These are phyloP conservation scores for Bruchidius siliquastri DNA, from an alignment of 2,888 invertebrate genomes.

Conservation along the genomic window DNA sequence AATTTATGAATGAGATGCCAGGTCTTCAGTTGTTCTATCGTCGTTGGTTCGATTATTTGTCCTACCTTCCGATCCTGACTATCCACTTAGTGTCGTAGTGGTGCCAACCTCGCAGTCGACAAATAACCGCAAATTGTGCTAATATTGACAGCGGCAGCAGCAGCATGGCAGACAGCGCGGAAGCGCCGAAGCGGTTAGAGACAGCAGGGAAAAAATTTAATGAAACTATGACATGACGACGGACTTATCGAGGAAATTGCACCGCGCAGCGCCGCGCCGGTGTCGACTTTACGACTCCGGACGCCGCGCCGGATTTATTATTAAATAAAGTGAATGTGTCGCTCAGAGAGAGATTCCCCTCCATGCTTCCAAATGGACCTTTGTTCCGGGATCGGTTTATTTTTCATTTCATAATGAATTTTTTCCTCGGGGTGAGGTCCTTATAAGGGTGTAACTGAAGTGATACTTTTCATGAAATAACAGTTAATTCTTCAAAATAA, in stretches of 20 bases:
- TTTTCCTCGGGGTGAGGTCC: not conserved
- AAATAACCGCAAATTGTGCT: not conserved
- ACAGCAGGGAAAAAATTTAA: not conserved
- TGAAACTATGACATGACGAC: not conserved
- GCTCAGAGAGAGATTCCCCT: not conserved
- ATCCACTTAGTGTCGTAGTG: constrained; percentile 33
- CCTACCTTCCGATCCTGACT: constrained; percentile 35
- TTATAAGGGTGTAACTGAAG: too few species aligned
- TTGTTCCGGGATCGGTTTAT: not conserved
- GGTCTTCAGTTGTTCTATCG: too few species aligned
- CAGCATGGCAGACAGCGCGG: too few species aligned
- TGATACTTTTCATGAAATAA: too few species aligned
- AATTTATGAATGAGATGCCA: too few species aligned
- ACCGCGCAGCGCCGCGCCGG: not conserved
- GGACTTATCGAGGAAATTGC: not conserved
- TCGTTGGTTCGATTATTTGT: constrained; percentile 21
- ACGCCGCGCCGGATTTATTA: not conserved
- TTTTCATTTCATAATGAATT: not conserved
- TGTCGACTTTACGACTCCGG: not conserved
- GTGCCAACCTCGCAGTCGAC: constrained; percentile 11
- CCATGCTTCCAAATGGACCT: not conserved
- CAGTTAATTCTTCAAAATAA: too few species aligned
- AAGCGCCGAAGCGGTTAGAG: not conserved
- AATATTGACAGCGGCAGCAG: not conserved
- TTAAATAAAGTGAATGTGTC: not conserved